A percentile compares a stretch with the other conserved stretches of the same genome.
These are phyloP conservation scores for Triops longicaudatus DNA, from an alignment of 1,140 invertebrate species.

Conservation along the genomic window DNA sequence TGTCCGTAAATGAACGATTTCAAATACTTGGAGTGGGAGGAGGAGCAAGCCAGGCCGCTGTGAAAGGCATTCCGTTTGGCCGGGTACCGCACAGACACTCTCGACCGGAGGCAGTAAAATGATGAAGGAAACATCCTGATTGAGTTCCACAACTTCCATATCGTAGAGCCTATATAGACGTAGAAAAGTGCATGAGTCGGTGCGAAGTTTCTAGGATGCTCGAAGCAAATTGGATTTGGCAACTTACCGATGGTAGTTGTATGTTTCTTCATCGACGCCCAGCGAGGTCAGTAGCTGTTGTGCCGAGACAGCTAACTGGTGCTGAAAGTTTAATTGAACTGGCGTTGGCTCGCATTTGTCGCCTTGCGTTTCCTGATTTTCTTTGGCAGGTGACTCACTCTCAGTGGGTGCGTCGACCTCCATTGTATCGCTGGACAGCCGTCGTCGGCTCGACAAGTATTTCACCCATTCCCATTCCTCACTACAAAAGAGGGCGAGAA, in stretches of 20 bases:
- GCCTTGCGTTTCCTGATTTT: not conserved
- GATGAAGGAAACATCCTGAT: slow-evolving; percentile 75
- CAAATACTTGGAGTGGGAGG: slow-evolving; percentile 71
- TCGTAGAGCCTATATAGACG: slow-evolving; percentile 62
- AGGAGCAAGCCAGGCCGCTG: slow-evolving; percentile 70
- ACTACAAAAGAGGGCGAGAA: slow-evolving; percentile 43
- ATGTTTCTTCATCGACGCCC: slow-evolving; percentile 32
- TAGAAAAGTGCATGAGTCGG: slow-evolving; percentile 12
- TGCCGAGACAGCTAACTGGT: slow-evolving; percentile 35
- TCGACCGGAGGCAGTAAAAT: slow-evolving; percentile 82
- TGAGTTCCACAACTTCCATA: slow-evolving; percentile 82
- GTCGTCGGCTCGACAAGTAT: slow-evolving; percentile 34
- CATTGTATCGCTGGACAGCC: not conserved
- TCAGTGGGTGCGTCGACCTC: slow-evolving; percentile 18
- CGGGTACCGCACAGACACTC: slow-evolving; percentile 79
- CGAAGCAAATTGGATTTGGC: not conserved
- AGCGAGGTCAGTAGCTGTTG: slow-evolving; percentile 35
- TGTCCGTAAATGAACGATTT: slow-evolving; percentile 85
- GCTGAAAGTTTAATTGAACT: slow-evolving; percentile 37
- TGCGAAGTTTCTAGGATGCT: not conserved
- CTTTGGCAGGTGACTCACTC: not conserved
- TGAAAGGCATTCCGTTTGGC: slow-evolving; percentile 59
- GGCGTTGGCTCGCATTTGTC: slow-evolving; percentile 26
- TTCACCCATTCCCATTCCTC: slow-evolving; percentile 76
- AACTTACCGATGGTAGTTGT: slow-evolving; percentile 25